phyloP scores from a whole-genome alignment of 2,888 invertebrate genomes.

The Schizaphis graminum region DNA sequence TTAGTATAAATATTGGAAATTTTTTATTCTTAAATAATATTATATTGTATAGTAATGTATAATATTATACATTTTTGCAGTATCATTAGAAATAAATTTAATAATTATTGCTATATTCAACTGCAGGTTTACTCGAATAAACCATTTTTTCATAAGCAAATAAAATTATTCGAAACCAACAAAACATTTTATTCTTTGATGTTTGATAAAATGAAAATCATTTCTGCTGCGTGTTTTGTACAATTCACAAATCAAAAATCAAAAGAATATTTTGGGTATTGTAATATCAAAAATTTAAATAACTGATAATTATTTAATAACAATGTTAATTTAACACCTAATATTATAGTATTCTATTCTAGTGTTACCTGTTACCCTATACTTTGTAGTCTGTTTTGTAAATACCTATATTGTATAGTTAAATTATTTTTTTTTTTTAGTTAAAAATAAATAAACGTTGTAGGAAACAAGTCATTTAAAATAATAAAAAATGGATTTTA shows the following conservation, averaged over 20 bases:
- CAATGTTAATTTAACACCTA: neutral
- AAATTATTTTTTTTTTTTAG: neutral
- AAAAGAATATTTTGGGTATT: slow-evolving; percentile 57
- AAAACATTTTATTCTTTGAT: slow-evolving; percentile 31
- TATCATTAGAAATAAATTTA: neutral
- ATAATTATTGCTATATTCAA: neutral
- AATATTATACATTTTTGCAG: neutral
- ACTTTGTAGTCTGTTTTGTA: neutral
- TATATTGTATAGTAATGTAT: neutral
- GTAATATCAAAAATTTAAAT: neutral
- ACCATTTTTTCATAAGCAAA: neutral
- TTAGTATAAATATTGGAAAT: neutral
- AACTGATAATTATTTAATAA: neutral
- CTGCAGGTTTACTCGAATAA: neutral
- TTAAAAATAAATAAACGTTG: neutral
- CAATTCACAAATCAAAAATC: slow-evolving; percentile 16
- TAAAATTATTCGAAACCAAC: slow-evolving; percentile 31
- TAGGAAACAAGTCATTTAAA: neutral
- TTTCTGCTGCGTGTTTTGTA: slow-evolving; percentile 44
- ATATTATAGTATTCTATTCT: neutral
- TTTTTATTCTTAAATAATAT: neutral
- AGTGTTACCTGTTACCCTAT: neutral
- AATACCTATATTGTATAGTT: neutral
- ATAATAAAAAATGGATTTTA: neutral
- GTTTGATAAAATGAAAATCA: neutral